Evolutionary conservation across 2,797 vertebrate genomes (phyloP), one percentile per base, ranked within the genome.

Genomic region (Premnoplex brunnescens): DNA sequence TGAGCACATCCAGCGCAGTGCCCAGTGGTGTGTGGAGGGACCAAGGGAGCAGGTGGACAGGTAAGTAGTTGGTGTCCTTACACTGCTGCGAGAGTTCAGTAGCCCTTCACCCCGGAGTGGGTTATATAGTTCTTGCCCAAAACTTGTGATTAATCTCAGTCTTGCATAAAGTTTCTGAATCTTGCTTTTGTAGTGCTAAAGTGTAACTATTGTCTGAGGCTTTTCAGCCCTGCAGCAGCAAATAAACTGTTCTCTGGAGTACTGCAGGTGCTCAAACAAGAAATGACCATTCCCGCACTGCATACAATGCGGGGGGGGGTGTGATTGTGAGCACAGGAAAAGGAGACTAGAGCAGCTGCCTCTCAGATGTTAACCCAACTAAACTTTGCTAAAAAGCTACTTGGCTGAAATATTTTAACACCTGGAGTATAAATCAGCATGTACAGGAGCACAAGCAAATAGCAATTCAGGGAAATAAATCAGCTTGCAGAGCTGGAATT

Each of bases 1-100:
- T 91, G 93, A 95, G 95, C 96, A 96, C 95, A 89, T 87, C 74
- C 92, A 94, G 86, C 84, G 62, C 2, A 46, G 36, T 93, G 67
- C 60, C 81, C 72, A 24, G 88, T 78, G 84, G 14, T 68, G 11
- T 28, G 9, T 56, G 81, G 85, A 80, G 48, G 64, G 72, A 67
- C 55, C 74, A n/a, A 46, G 66, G 48, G n/a, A 32, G 2, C 71
- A 19, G 19, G 37, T 56, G 67, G 62, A 14, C 32, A 30, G 52
- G 97, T 97, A 67, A 96, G 96, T 95, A 48, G 20, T 3, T 24
- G 23, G 3, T 88, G 64, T 73, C 44, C 22, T 55, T 44, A 2
- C 2, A 5, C 2, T 73, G 67, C 62, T 39, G 0, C 15, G 10
- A 21, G 54, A 46, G 43, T 46, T 72, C 3, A 0, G 26, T 41